Evolutionary conservation across 2,888 invertebrate genomes (phyloP).

Genomic region (Cheilosia vulpina): DNA sequence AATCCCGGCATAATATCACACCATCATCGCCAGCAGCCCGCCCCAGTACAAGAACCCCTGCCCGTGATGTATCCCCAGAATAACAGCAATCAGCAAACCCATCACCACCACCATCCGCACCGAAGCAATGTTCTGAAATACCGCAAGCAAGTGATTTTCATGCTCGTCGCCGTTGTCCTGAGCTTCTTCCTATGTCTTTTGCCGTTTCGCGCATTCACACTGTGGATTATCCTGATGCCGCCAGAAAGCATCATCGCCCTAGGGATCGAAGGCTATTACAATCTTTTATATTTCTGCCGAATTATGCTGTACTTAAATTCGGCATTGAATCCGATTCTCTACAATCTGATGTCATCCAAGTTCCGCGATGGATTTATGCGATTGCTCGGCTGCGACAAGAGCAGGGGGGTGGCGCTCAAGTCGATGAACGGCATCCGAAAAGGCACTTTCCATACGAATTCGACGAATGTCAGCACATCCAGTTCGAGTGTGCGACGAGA

Average conservation of each 20-base stretch:
- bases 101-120: slow-evolving; percentile 77
- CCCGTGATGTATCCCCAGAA: slow-evolving; percentile 26
- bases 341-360: slow-evolving; percentile 96
- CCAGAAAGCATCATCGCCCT: slow-evolving; percentile 87
- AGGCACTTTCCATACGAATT: slow-evolving; percentile 78
- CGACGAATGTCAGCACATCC: slow-evolving; percentile 77
- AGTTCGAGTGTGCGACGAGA: slow-evolving; percentile 75
- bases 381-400: slow-evolving; percentile 84
- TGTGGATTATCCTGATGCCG: slow-evolving; percentile 93
- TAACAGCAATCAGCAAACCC: slow-evolving; percentile 76
- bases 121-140: slow-evolving; percentile 87
- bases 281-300: slow-evolving; percentile 92
- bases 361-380: slow-evolving; percentile 92
- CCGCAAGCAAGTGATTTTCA: slow-evolving; percentile 92
- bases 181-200: slow-evolving; percentile 95
- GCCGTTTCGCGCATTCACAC: slow-evolving; percentile 93
- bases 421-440: slow-evolving; percentile 73
- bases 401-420: slow-evolving; percentile 62
- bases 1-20: slow-evolving; percentile 89
- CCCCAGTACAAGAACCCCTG: slow-evolving; percentile 5
- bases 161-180: slow-evolving; percentile 94
- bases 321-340: slow-evolving; percentile 95
- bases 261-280: slow-evolving; percentile 92
- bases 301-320: slow-evolving; percentile 95
- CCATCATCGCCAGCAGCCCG: slow-evolving; percentile 79